These are phyloP conservation scores for Centrocercus urophasianus DNA, from an alignment of 2,113 vertebrate species.

Conservation along the genomic window DNA sequence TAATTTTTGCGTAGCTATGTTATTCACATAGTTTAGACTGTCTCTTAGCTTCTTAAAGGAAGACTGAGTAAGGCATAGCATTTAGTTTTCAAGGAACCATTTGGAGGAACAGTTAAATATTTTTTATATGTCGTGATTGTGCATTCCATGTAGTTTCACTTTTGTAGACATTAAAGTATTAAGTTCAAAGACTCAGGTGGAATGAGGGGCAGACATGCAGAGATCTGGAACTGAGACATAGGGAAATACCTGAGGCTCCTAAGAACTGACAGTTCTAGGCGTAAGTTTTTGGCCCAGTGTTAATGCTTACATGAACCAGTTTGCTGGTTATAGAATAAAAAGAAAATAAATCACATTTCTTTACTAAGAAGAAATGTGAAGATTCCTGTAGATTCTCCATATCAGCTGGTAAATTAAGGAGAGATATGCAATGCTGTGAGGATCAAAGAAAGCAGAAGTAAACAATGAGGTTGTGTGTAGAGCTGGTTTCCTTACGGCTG, in stretches of 20 bases:
- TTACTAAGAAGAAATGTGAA: background rate
- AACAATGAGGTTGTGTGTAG: background rate
- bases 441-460: background rate
- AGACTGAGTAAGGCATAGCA: background rate
- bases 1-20: background rate
- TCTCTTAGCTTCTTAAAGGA: background rate
- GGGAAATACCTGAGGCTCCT: background rate
- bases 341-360: background rate
- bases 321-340: background rate
- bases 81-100: background rate
- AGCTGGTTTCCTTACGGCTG: background rate
- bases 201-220: background rate
- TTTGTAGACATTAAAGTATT: background rate
- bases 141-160: background rate
- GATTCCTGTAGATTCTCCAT: background rate
- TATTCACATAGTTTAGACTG: background rate
- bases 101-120: background rate
- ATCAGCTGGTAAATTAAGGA: background rate
- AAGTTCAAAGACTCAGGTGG: background rate
- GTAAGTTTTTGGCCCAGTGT: background rate
- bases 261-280: background rate
- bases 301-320: background rate
- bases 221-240: accelerated
- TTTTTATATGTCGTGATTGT: background rate
- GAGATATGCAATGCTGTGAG: background rate